Conservation (phyloP, 2,888 invertebrate genomes). For the Nomada goodeniana region DNA sequence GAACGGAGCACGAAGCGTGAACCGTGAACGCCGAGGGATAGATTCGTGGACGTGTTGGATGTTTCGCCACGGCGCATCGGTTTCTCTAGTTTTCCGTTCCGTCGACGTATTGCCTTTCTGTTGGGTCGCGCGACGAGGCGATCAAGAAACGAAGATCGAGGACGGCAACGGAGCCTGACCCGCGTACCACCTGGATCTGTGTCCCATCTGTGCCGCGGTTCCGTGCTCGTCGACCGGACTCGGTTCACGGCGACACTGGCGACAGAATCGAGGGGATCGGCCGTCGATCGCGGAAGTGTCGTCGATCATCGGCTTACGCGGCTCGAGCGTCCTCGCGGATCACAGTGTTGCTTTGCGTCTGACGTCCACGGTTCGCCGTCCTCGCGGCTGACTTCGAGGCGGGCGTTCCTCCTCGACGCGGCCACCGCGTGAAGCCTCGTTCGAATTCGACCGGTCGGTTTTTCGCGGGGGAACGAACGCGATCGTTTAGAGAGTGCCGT, state of each 20-base stretch:
- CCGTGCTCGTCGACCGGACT: no score
- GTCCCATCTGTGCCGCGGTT: not conserved
- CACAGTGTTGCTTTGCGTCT: not conserved
- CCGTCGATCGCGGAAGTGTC: constrained; percentile 1
- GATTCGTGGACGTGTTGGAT: not conserved
- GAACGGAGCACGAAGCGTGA: not conserved
- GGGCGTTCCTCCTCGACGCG: constrained; percentile 1
- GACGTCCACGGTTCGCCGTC: not conserved
- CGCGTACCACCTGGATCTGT: not conserved
- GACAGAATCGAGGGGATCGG: not conserved
- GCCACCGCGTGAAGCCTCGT: not conserved
- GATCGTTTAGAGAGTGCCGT: constrained; percentile 13
- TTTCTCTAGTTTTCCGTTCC: not conserved
- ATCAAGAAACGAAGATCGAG: not conserved
- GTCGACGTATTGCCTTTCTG: not conserved
- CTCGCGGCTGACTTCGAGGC: constrained; percentile 4
- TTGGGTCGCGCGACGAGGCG: not conserved
- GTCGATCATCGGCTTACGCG: not conserved
- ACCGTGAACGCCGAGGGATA: not conserved
- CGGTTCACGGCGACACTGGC: not conserved
- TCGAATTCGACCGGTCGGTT: not conserved
- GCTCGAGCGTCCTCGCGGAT: not conserved
- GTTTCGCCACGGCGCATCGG: not conserved
- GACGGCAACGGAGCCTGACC: not conserved
- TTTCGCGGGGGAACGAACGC: constrained; percentile 15